Percentiles rank a stretch among this genome's conserved stretches.
phyloP scores from a whole-genome alignment of 2,797 vertebrate species.

The Echeneis naucrates region DNA sequence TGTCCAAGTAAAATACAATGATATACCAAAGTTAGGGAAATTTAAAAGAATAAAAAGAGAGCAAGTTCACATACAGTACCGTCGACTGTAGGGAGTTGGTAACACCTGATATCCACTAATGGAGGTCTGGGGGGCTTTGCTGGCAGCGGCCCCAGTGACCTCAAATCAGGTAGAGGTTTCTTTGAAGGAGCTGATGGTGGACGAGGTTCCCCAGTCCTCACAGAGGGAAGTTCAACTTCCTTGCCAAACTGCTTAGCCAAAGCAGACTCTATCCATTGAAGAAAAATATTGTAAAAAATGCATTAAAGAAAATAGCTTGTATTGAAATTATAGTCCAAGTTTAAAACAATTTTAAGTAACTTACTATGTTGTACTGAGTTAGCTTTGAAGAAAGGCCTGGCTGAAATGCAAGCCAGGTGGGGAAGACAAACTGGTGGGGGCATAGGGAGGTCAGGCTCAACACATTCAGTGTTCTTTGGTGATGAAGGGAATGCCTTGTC shows the following conservation, averaged over 20 bases:
- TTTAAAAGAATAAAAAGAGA: background rate
- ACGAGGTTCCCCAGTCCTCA: slow-evolving; percentile 24
- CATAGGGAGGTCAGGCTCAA: slow-evolving; percentile 8
- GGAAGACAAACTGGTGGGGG: slow-evolving; percentile 45
- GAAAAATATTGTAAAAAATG: background rate
- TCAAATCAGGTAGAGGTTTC: slow-evolving; percentile 69
- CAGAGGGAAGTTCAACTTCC: slow-evolving; percentile 15
- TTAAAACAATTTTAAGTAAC: slow-evolving; percentile 23
- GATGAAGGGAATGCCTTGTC: slow-evolving; percentile 39
- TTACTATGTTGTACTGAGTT: slow-evolving; percentile 66
- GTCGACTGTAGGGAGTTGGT: slow-evolving; percentile 8
- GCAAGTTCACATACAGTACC: slow-evolving; percentile 34
- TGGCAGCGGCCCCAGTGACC: slow-evolving; percentile 56
- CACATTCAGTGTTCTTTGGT: slow-evolving; percentile 18
- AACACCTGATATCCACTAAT: slow-evolving; percentile 69
- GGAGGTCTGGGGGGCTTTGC: slow-evolving; percentile 80
- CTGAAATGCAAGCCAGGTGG: slow-evolving; percentile 69
- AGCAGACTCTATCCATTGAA: slow-evolving; percentile 38
- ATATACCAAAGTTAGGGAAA: background rate
- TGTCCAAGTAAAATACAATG: slow-evolving; percentile 32
- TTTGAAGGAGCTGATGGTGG: slow-evolving; percentile 30
- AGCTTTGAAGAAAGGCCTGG: slow-evolving; percentile 72
- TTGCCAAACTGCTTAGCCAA: slow-evolving; percentile 45
- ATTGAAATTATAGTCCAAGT: background rate
- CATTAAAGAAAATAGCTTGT: slow-evolving; percentile 1